Percentiles rank a stretch among this genome's conserved stretches.
Evolutionary conservation across 2,113 vertebrate genomes (phyloP).

Genomic region (Nannospalax galili): DNA sequence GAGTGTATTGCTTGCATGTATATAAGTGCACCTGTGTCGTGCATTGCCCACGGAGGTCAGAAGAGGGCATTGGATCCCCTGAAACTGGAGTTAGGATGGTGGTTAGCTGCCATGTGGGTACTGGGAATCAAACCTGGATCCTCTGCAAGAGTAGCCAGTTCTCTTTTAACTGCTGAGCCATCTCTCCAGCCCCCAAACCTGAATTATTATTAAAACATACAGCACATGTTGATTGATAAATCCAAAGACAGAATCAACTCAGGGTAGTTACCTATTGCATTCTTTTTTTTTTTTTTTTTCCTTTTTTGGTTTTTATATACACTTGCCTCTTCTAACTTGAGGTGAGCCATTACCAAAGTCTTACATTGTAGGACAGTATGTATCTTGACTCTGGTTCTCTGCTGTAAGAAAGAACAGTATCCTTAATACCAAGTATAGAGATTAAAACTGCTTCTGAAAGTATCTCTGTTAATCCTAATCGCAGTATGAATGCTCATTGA

Average conservation of each 20-base stretch:
- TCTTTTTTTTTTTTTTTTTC: not conserved
- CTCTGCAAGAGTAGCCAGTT: too few species aligned
- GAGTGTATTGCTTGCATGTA: too few species aligned
- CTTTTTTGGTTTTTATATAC: not conserved
- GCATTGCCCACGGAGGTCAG: too few species aligned
- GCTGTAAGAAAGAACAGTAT: not conserved
- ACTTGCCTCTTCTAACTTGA: not conserved
- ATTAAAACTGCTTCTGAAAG: conserved; percentile 32
- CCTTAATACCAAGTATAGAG: conserved; percentile 8
- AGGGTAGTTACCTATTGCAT: not conserved
- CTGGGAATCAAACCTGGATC: too few species aligned
- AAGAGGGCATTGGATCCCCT: too few species aligned
- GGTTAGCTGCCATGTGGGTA: too few species aligned
- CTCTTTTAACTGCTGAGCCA: too few species aligned
- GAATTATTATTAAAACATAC: conserved; percentile 25
- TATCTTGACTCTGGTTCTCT: not conserved
- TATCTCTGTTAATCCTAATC: conserved; percentile 17
- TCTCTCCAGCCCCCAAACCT: not conserved
- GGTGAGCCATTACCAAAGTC: not conserved
- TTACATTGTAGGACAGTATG: not conserved
- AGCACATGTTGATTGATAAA: conserved; percentile 22
- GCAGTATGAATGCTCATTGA: not conserved
- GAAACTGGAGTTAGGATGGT: too few species aligned
- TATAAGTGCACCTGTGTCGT: too few species aligned
- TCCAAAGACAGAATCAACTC: not conserved